Evolutionary conservation across 2,797 vertebrate species (phyloP), one percentile per base, ranked within the genome.

Genomic region (Triplophysa bombifrons): DNA sequence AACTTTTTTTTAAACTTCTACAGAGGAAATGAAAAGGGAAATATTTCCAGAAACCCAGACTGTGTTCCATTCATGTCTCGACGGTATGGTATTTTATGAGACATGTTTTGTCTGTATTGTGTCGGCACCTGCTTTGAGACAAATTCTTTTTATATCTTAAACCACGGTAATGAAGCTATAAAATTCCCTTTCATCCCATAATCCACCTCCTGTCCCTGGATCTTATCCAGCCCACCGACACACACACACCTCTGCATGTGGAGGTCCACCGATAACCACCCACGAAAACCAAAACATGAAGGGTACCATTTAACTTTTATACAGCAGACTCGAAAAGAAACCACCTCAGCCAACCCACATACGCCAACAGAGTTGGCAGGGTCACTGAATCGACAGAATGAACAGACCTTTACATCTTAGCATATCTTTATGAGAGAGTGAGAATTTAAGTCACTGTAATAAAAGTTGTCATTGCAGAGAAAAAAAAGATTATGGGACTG

Each of bases 281-380:
- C 67, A 78, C 16, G 67, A 55, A 64, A 71, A 78, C 51, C 67
- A 64, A 71, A 71, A 78, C 56, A 78, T 53, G 27, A 71, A 78
- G 20, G 14, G 76, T 58, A 1, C 67, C 67, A 78, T 78, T 71
- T 71, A 58, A 63, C 56, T 44, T 63, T 41, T 41, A 71, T 53
- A 51, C 76, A 63, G 17, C 10, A 53, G 76, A 60, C 50, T 70
- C 9, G 10, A 11, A 44, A 63, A 69, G 20, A 13, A 70, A 70
- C 48, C 34, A 46, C 56, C 16, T 41, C 67, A 71, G n/a, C 55
- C 20, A 44, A 51, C 2, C 69, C 38, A 46, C 77, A 72, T 58
- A 34, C 38, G 27, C 30, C 0, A 3, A 55, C 34, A n/a, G 34
- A n/a, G 63, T 72, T 27, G 44, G 22, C 56, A 13, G 56, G 20